phyloP scores from a whole-genome alignment of 2,888 invertebrate species.

The Apodemia duryi region DNA sequence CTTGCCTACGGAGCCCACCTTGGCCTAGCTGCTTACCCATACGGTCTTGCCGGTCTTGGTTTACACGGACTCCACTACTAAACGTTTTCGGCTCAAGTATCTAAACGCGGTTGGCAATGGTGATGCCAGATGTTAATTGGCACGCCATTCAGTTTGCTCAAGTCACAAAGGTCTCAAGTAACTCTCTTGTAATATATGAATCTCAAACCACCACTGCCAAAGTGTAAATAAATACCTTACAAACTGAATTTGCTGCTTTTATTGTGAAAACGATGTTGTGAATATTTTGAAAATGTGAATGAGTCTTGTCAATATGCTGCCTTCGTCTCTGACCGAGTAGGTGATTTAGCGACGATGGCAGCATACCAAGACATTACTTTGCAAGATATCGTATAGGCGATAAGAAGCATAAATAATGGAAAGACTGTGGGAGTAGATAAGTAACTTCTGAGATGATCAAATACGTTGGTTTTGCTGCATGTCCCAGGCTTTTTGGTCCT shows the following conservation, averaged over 20 bases:
- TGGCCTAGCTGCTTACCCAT: slow-evolving; percentile 28
- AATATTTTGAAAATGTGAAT: no score
- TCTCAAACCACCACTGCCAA: slow-evolving; percentile 76
- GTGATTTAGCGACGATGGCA: no score
- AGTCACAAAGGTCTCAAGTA: slow-evolving; percentile 68
- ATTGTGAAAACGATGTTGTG: not conserved
- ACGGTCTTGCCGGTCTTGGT: slow-evolving; percentile 31
- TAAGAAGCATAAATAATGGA: no score
- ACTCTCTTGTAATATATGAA: slow-evolving; percentile 73
- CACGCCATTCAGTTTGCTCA: slow-evolving; percentile 46
- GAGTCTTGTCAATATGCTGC: no score
- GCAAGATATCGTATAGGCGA: no score
- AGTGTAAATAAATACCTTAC: slow-evolving; percentile 73
- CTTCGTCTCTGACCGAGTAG: no score
- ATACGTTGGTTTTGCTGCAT: not conserved
- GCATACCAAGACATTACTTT: no score
- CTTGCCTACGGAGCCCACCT: slow-evolving; percentile 35
- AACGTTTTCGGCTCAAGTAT: slow-evolving; percentile 32
- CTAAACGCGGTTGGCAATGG: slow-evolving; percentile 24
- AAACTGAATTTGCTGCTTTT: slow-evolving; percentile 23
- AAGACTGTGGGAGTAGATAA: no score
- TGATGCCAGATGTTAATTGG: slow-evolving; percentile 21
- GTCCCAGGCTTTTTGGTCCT: not conserved
- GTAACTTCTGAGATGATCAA: not conserved
- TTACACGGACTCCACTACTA: slow-evolving; percentile 48